Base-by-base conservation (phyloP, 2,797 vertebrate genomes). In the Sternarchorhynchus goeldii region DNA sequence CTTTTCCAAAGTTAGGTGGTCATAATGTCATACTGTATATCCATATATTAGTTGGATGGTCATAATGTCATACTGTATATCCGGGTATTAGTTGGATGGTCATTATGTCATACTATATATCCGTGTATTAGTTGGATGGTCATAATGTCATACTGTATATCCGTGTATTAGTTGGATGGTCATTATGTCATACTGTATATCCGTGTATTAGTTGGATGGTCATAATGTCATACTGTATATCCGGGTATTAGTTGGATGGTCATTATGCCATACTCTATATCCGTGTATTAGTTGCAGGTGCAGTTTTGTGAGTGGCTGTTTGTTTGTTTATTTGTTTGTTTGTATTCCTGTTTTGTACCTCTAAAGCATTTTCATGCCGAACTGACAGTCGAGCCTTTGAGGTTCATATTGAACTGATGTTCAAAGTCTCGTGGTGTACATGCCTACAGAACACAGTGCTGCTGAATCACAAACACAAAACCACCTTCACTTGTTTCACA, bases 341-440 rank as follows among this genome's bases (percentile, higher is more conserved):
- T 14, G 45, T 14, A 12, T 12, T 17, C 85, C 79, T 82, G 53
- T 32, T 55, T 31, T 31, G 67, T 53, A 45, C 17, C 67, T 55
- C 14, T 50, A 53, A 68, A 68, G 66, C 3, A 14, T 41, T 29
- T 50, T 53, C 66, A 55, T 5, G 66, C 66, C 6, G 45, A 69
- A 25, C 18, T 55, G 67, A 69, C 18, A 50, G 41, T 18, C 67
- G n/a, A 29, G 67, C 50, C 67, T 69, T 69, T 69, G 67, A 69
- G 65, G 65, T 29, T 50, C 5, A n/a, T 55, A n/a, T 32, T 53
- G 67, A 55, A 55, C 31, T 69, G 45, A 69, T 55, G 67, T 69
- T 69, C 67, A 55, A 53, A 68, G 67, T 55, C 25, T 31, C 1
- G 67, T 17, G 10, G 18, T 32, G 10, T 10, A 25, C 6, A 60